These are phyloP conservation scores for Protobothrops mucrosquamatus DNA, from an alignment of 2,113 vertebrate genomes.

Conservation along the genomic window DNA sequence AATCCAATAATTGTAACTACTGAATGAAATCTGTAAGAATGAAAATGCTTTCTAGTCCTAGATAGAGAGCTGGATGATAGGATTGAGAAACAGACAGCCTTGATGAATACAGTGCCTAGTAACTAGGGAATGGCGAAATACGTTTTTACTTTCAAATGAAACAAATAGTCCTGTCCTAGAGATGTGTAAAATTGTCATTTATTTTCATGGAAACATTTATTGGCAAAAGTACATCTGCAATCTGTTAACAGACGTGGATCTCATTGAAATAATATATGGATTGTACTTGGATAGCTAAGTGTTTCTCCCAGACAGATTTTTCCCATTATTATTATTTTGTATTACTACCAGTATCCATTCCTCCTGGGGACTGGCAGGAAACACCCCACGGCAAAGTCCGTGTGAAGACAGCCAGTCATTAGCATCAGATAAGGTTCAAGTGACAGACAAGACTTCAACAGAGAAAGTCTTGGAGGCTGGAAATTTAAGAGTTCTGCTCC, in stretches of 20 bases:
- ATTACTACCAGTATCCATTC: neutral
- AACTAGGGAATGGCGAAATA: neutral
- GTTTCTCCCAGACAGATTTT: neutral
- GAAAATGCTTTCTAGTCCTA: neutral
- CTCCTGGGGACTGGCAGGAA: neutral
- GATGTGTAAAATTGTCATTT: neutral
- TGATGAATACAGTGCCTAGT: neutral
- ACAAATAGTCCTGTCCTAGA: neutral
- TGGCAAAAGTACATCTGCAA: neutral
- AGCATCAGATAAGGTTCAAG: neutral
- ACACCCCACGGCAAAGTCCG: neutral
- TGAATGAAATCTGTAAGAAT: neutral
- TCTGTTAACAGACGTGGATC: neutral
- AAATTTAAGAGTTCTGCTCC: neutral
- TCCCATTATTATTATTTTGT: neutral
- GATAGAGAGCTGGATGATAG: neutral
- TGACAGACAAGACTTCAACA: neutral
- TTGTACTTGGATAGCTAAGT: neutral
- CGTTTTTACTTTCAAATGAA: neutral
- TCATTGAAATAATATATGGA: neutral
- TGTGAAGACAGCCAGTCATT: neutral
- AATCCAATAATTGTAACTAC: neutral
- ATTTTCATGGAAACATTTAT: neutral
- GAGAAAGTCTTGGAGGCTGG: neutral
- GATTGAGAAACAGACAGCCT: neutral